Conservation (phyloP, 2,888 invertebrate genomes). For the Nowickia ferox region DNA sequence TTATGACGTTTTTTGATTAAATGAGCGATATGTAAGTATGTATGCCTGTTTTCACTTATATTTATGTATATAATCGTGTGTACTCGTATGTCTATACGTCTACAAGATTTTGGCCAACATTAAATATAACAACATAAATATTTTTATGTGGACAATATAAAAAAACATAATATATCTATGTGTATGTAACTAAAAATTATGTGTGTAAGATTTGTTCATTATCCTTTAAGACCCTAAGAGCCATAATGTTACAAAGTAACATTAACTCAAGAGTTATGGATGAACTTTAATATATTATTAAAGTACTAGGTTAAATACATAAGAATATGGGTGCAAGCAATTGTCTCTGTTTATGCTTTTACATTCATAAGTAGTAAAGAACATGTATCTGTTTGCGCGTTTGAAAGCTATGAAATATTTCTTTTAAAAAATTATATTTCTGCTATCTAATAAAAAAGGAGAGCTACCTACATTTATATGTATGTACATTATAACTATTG, state of each 20-base stretch:
- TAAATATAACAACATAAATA: too few relatives aligned
- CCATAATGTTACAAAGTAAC: slow-evolving; percentile 27
- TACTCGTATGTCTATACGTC: too few relatives aligned
- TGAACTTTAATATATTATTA: slow-evolving; percentile 48
- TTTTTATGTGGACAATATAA: too few relatives aligned
- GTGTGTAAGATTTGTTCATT: slow-evolving; percentile 44
- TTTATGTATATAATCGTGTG: too few relatives aligned
- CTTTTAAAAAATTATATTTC: too few relatives aligned
- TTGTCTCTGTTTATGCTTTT: not conserved
- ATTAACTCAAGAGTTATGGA: slow-evolving; percentile 52
- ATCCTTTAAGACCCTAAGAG: slow-evolving; percentile 43
- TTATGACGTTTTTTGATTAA: too few relatives aligned
- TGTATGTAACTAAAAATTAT: not conserved
- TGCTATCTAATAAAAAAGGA: too few relatives aligned
- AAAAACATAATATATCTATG: not conserved
- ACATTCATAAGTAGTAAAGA: not conserved
- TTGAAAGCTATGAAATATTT: not conserved
- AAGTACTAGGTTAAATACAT: not conserved
- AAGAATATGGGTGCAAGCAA: not conserved
- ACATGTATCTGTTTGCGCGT: not conserved
- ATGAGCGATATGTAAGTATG: too few relatives aligned
- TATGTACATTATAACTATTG: too few relatives aligned
- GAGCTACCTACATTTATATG: too few relatives aligned
- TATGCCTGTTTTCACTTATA: too few relatives aligned
- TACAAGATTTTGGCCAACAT: not conserved